Evolutionary conservation across 2,888 invertebrate species (phyloP), one percentile per base, ranked within the genome.

Genomic region (Noctua pronuba): DNA sequence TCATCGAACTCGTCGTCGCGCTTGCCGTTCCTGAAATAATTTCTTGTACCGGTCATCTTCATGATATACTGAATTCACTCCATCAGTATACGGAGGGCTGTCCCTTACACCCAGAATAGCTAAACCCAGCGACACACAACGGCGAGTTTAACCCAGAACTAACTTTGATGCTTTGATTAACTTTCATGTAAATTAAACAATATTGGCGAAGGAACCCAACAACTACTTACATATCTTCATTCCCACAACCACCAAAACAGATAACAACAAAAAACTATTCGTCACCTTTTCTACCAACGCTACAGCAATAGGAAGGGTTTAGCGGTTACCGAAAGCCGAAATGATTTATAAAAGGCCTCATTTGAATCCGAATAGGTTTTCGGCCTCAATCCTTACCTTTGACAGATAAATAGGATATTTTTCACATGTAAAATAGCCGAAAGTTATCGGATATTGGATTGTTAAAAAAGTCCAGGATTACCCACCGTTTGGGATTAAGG

Each of bases 281-380:
- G 2, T 28, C 11, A 73, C 10, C 58, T 81, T 77, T 86, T 75
- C 18, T 88, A 75, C 89, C 64, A 76, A 89, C 93, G 70, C 72
- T 93, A 90, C 92, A 44, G 77, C n/a, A 76, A 79, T 84, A 86
- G 86, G 64, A 92, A 91, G 91, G 94, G 92, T 92, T 92, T 91
- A 92, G 90, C 92, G 91, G 88, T 90, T 91, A 91, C 92, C 92
- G 91, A 93, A 93, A 93, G 91, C 93, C 92, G 92, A 92, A 93
- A 95, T 95, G 95, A 95, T 95, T 94, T 95, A 96, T 93, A 95
- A 95, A 95, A 95, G 94, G 92, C 91, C 92, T 94, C 93, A 96
- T 96, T 95, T 95, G 94, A 96, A 96, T 95, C 91, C 91, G 93
- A 95, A 96, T 95, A 92, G 93, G 87, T 89, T 93, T 92, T 94